These are phyloP conservation scores for Camponotus vicinus DNA, from an alignment of 1,140 invertebrate species.

Conservation along the genomic window DNA sequence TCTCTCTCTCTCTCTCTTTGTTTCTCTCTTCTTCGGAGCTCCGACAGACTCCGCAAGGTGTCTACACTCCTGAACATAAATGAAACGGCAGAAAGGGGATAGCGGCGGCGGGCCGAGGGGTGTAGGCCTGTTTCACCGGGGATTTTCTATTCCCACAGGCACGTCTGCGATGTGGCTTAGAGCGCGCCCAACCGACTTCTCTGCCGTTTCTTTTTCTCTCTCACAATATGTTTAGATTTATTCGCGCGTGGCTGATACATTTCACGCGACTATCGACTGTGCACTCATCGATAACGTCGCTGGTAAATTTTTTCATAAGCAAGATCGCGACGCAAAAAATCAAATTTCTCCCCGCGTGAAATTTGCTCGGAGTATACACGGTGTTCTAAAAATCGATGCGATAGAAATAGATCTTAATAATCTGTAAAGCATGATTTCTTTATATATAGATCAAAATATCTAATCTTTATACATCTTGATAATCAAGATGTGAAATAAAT, in stretches of 20 bases:
- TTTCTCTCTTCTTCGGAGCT: constrained; percentile 45
- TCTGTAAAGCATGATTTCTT: neutral
- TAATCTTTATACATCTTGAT: neutral
- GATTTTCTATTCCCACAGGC: constrained; percentile 76
- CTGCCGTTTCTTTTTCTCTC: constrained; percentile 40
- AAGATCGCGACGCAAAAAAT: constrained; percentile 9
- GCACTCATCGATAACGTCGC: constrained; percentile 47
- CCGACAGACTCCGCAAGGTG: constrained; percentile 73
- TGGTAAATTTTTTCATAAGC: constrained; percentile 36
- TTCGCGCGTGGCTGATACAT: constrained; percentile 42
- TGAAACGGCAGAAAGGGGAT: constrained; percentile 57
- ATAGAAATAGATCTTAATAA: neutral
- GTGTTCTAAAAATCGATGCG: neutral
- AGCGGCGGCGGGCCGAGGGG: neutral
- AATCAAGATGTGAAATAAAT: neutral
- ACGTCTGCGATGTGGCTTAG: constrained; percentile 72
- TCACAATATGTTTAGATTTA: constrained; percentile 76
- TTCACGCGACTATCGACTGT: constrained; percentile 46
- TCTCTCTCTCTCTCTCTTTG: constrained; percentile 27
- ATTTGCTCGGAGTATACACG: too few species aligned
- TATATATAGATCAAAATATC: neutral
- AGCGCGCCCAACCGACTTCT: constrained; percentile 31
- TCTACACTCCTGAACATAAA: constrained; percentile 76
- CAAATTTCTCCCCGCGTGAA: neutral
- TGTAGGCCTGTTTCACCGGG: constrained; percentile 68